phyloP scores from a whole-genome alignment of 2,888 invertebrate genomes.

The Octodonta nipae region DNA sequence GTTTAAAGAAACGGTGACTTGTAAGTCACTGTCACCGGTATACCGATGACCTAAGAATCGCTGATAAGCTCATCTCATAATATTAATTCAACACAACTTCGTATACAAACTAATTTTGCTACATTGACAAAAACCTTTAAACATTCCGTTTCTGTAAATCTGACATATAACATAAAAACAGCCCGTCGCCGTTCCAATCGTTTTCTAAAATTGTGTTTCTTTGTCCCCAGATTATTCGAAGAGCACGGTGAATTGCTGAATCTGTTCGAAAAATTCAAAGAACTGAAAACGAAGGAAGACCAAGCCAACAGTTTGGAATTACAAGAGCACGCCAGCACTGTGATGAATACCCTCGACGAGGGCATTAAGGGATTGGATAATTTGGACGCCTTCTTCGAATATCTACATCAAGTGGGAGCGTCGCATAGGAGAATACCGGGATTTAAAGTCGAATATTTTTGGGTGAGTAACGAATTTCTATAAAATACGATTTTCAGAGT shows the following conservation, averaged over 20 bases:
- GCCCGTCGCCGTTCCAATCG: no score
- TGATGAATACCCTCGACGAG: conserved; percentile 81
- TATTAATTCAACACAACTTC: no score
- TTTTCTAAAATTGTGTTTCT: no score
- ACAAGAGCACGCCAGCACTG: conserved; percentile 75
- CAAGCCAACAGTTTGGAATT: conserved; percentile 70
- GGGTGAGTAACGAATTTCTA: conserved; percentile 47
- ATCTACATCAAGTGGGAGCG: conserved; percentile 69
- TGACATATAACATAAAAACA: no score
- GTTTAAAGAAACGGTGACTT: no score
- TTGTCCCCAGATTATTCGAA: conserved; percentile 64
- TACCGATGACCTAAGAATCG: no score
- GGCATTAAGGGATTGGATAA: conserved; percentile 77
- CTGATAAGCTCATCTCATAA: no score
- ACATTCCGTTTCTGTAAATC: no score
- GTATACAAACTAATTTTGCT: no score
- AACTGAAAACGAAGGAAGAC: conserved; percentile 64
- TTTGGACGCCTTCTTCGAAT: conserved; percentile 70
- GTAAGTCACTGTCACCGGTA: no score
- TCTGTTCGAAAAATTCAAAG: conserved; percentile 70
- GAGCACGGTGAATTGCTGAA: conserved; percentile 65
- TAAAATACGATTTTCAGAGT: background rate
- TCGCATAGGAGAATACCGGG: conserved; percentile 73
- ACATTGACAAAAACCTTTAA: no score
- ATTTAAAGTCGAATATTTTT: conserved; percentile 76